Evolutionary conservation across 2,113 vertebrate species (phyloP).

Genomic region (Apaloderma vittatum): DNA sequence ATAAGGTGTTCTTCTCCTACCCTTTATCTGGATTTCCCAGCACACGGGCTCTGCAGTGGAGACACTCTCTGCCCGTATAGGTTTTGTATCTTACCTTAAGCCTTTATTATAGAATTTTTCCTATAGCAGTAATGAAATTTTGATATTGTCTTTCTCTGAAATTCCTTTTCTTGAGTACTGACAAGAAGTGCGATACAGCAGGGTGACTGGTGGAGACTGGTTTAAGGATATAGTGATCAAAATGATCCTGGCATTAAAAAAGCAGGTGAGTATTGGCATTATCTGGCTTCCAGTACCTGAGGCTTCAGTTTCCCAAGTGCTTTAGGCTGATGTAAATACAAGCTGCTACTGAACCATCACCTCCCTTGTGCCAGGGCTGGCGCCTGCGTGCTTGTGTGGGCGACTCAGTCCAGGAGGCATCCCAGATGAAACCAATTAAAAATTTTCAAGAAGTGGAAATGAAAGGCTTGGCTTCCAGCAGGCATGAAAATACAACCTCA

Average conservation of each 20-base stretch:
- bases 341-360: neutral
- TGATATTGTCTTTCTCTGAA: neutral
- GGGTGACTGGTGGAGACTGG: neutral
- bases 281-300: neutral
- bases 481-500: neutral
- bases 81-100: neutral
- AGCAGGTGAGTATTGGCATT: neutral
- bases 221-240: neutral
- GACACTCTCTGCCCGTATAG: neutral
- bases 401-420: neutral
- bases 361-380: neutral
- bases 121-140: neutral
- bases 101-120: neutral
- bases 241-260: neutral
- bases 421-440: neutral
- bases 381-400: neutral
- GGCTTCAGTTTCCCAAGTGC: neutral
- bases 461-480: neutral
- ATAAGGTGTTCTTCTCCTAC: constrained; percentile 1
- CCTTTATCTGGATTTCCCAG: neutral
- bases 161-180: neutral
- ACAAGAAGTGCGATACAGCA: neutral
- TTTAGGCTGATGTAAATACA: neutral
- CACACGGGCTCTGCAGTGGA: neutral
- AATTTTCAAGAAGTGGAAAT: neutral